Base-by-base conservation (phyloP, 2,888 invertebrate genomes). In the Chouioia cunea region DNA sequence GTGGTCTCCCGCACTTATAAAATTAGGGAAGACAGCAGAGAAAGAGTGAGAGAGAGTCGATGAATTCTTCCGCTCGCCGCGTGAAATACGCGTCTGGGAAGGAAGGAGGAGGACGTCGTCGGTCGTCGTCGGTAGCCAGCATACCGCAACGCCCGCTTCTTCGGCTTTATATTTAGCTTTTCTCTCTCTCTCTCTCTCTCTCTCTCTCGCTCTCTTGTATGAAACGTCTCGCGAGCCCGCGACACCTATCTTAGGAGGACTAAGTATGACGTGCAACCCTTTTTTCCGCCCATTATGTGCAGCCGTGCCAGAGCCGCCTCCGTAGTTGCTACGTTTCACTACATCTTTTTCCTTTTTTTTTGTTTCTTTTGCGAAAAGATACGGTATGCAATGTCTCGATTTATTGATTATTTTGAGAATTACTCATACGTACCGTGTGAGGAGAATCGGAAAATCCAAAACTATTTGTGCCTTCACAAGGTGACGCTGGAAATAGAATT, bases 141-240 rank as follows among this genome's bases (percentile, higher is more conserved):
- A 63, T 65, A 67, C 75, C 73, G 75, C 75, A 75, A 73, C 75
- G 75, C 77, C 74, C 74, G 73, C 73, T 74, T 80, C 79, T 77
- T 79, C 77, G 78, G 73, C 80, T 83, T 81, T 84, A 84, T 83
- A 83, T 84, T 83, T 84, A 84, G 83, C 81, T 66, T 67, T 65
- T 68, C 59, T 70, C 36, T 56, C 65, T 43, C 36, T 36, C 36
- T 36, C 36, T 36, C 36, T 36, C 36, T 36, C 36, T 36, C 36
- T 36, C 36, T 36, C 36, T 36, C 36, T 36, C 6, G 1, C 36
- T 36, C 10, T 6, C 6, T 4, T 22, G 2, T 10, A 20, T 15
- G 22, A 18, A 53, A 53, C 18, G 22, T 4, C 53, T 18, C 18
- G 22, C 22, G 16, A 16, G 22, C 16, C 8, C 53, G 53, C 16